Base-by-base conservation (phyloP, 2,888 invertebrate species). In the Hirtodrosophila histrioides region DNA sequence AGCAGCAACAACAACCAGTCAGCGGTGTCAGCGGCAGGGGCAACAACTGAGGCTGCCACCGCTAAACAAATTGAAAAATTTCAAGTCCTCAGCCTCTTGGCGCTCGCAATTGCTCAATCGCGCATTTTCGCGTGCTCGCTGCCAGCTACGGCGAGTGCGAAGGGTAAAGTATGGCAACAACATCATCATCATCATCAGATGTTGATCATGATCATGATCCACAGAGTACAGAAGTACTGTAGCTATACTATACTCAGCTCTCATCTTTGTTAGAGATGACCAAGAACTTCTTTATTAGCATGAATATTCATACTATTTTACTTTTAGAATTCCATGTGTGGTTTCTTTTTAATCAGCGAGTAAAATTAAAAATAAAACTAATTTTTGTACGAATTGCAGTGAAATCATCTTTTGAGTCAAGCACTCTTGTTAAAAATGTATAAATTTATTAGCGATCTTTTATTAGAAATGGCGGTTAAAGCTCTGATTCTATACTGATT, bases 81-180 rank as follows among this genome's bases (percentile, higher is more conserved):
- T 70, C 78, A 78, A 85, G 80, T 86, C 85, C 87, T 85, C 85
- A 73, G 71, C 69, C 81, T 82, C 81, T 85, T 78, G 79, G 70
- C 74, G 85, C 85, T 76, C 74, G 65, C 86, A 74, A 81, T 82
- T 88, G 85, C 85, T 85, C 86, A 85, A 83, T 85, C 83, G 76
- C 58, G 71, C 56, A 53, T 70, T 84, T 80, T 86, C 74, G 79
- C 86, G 72, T 84, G 82, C 70, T 72, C 36, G 64, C 62, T 64
- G 66, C 58, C 69, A 68, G 65, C 66, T 58, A 58, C 45, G 56
- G 50, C 63, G 68, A 53, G 70, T 43, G 48, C 58, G 58, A 67
- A 61, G 61, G 55, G 56, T 50, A 44, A 17, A 29, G 17, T 5
- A 9, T 27, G 31, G 31, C 35, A 53, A 17, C 50, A 44, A 44